Evolutionary conservation across 2,888 invertebrate species (phyloP), one percentile per base, ranked within the genome.

Genomic region (Caenorhabditis sp.): DNA sequence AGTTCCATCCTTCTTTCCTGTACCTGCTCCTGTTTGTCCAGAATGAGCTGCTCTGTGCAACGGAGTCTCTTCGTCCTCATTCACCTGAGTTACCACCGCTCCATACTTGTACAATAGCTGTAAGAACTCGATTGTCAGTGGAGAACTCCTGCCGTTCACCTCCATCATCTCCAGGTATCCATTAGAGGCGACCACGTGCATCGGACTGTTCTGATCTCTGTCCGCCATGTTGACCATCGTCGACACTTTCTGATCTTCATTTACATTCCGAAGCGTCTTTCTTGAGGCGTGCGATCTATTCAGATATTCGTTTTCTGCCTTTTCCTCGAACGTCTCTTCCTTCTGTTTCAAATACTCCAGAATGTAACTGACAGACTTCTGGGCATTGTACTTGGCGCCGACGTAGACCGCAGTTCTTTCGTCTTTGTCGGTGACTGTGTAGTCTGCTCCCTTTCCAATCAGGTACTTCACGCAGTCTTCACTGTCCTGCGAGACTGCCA

Each of bases 1-100:
- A n/a, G n/a, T n/a, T n/a, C 27, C 30, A n/a, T n/a, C n/a, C n/a
- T n/a, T n/a, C n/a, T n/a, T n/a, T n/a, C n/a, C n/a, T n/a, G n/a
- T n/a, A 73, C 73, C 73, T 68, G 77, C 74, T 41, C 56, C 58
- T 35, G 78, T 75, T 43, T 77, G 45, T 15, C 91, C 91, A 79
- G 83, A 82, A 72, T 87, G 85, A n/a, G 90, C 90, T 24, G 91
- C 91, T 45, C 90, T 82, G 85, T 91, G 91, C 22, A 91, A 66
- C 20, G 91, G 89, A 15, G 90, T 90, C 73, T 90, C 89, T 79
- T 90, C 91, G 56, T 90, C 90, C 71, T 91, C 91, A 85, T 91
- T 90, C 81, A 90, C 90, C 50, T 85, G 87, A 75, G 89, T 89
- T 50, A 90, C 84, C 41, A 88, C 86, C 9, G 90, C 90, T 1